Evolutionary conservation across 2,113 vertebrate genomes (phyloP), one percentile per base, ranked within the genome.

Genomic region (Callipepla californica): DNA sequence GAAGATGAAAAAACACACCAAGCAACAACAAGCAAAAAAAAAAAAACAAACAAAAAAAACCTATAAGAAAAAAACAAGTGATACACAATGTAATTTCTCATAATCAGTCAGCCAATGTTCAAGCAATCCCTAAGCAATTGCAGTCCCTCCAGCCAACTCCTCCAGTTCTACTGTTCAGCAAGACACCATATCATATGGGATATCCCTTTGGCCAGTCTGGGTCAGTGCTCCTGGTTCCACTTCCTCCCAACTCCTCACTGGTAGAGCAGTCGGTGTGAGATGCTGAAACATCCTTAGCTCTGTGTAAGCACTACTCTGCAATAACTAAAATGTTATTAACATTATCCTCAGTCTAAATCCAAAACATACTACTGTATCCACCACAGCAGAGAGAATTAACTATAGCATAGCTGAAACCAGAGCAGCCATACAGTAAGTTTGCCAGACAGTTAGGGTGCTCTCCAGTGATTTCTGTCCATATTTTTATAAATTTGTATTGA

Each of bases 401-500:
- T 40, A 4, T 19, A 63, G 38, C 38, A 38, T 18, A 40, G 61
- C 38, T 28, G 61, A 28, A 63, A 63, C 38, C 61, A 63, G 25
- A 26, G 40, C 36, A 40, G 23, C 16, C 57, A 20, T 30, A 25
- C 26, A 3, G 0, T 38, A 26, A n/a, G 3, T 66, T 10, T 85
- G 26, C 11, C 22, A 36, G 9, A n/a, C 25, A 63, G 2, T 32
- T 13, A 42, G 34, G 32, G 4, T 57, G 40, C 45, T 85, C 36
- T 87, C 0, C 0, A 30, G 36, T 15, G 58, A 59, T 47, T 15
- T 65, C n/a, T 65, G 20, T 13, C 20, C 3, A 5, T 47, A 30
- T 38, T 55, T 84, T 81, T n/a, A 58, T 3, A 80, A 55, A 22
- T 45, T 18, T 42, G 4, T 42, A 32, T 30, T 36, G 14, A 2